phyloP scores from a whole-genome alignment of 2,113 vertebrate genomes.

The Melanotaenia duboulayi region DNA sequence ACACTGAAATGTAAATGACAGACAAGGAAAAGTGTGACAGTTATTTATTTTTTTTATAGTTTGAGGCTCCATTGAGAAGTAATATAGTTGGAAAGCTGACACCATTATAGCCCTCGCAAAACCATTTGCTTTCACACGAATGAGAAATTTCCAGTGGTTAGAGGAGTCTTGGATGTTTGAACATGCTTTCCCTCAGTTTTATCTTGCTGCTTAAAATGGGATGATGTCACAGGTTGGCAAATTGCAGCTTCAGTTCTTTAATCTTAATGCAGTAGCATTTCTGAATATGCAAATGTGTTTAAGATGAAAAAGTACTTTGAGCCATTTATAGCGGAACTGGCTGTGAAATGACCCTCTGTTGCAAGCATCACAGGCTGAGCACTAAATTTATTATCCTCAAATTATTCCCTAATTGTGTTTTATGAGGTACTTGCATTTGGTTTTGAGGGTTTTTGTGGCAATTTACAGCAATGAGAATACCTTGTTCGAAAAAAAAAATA shows the following conservation, averaged over 20 bases:
- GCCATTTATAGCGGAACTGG: slow-evolving; percentile 43
- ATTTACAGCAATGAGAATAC: slow-evolving; percentile 39
- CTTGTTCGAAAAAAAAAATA: not conserved
- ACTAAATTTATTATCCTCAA: slow-evolving; percentile 62
- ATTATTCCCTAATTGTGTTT: slow-evolving; percentile 60
- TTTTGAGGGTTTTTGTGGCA: slow-evolving; percentile 42
- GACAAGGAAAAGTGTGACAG: slow-evolving; percentile 24
- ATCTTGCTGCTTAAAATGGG: slow-evolving; percentile 50
- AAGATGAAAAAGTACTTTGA: slow-evolving; percentile 51
- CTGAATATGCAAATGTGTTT: slow-evolving; percentile 63
- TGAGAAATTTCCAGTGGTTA: slow-evolving; percentile 38
- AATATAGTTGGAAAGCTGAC: slow-evolving; percentile 41
- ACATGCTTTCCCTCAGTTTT: slow-evolving; percentile 42
- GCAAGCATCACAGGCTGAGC: slow-evolving; percentile 24
- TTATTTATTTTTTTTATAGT: slow-evolving; percentile 25
- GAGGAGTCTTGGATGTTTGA: slow-evolving; percentile 38
- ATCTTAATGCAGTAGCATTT: slow-evolving; percentile 45
- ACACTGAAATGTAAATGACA: slow-evolving; percentile 33
- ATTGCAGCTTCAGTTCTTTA: slow-evolving; percentile 59
- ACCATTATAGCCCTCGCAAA: slow-evolving; percentile 51
- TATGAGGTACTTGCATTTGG: slow-evolving; percentile 56
- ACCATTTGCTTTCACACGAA: slow-evolving; percentile 44
- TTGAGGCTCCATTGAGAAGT: slow-evolving; percentile 41
- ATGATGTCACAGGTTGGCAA: slow-evolving; percentile 56
- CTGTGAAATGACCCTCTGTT: slow-evolving; percentile 28